phyloP scores from a whole-genome alignment of 2,888 invertebrate species.

The Drosophila putrida region DNA sequence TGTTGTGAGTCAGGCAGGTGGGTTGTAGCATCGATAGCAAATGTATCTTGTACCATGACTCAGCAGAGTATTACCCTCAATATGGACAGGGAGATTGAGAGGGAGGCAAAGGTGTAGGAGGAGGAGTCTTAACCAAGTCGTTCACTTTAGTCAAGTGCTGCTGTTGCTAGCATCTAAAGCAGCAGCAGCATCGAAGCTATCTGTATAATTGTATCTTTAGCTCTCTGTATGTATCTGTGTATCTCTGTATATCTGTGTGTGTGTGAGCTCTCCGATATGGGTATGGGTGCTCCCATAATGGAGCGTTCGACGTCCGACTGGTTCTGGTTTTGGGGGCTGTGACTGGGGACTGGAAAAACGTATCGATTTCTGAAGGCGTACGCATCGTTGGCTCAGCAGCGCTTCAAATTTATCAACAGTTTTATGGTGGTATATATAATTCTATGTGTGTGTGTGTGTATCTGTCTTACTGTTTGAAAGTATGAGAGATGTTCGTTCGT shows the following conservation, averaged over 20 bases:
- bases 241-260: constrained; percentile 20
- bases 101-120: constrained; percentile 22
- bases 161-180: constrained; percentile 46
- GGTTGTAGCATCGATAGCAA: constrained; percentile 27
- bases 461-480: not conserved
- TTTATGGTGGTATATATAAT: constrained; percentile 22
- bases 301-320: constrained; percentile 62
- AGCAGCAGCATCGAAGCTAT: constrained; percentile 30
- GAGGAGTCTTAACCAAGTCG: constrained; percentile 42
- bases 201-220: constrained; percentile 44
- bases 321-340: constrained; percentile 68
- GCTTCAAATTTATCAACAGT: constrained; percentile 60
- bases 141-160: constrained; percentile 58
- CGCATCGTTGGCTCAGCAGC: constrained; percentile 58
- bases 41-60: constrained; percentile 46
- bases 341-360: constrained; percentile 62
- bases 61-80: constrained; percentile 56
- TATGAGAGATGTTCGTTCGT: constrained; percentile 26
- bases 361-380: constrained; percentile 76
- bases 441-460: constrained; percentile 4
- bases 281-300: constrained; percentile 68
- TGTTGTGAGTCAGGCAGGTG: constrained; percentile 62
- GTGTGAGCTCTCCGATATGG: constrained; percentile 56
- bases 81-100: constrained; percentile 9
- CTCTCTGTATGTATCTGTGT: constrained; percentile 15